These are phyloP conservation scores for Brotogeris chrysoptera DNA, from an alignment of 2,797 vertebrate species.

Conservation along the genomic window DNA sequence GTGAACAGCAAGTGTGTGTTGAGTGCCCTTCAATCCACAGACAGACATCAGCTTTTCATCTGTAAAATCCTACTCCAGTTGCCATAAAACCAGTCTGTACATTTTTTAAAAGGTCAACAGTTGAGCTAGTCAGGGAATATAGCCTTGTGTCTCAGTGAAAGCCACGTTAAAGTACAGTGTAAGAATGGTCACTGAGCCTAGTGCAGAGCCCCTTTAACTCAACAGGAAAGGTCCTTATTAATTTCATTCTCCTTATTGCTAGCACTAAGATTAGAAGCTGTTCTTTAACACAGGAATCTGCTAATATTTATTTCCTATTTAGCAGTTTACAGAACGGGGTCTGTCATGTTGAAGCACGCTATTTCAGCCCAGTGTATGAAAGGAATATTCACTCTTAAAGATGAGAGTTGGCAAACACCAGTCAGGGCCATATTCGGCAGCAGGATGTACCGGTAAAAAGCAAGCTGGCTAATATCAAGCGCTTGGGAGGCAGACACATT, in stretches of 20 bases:
- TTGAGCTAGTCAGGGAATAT: background rate
- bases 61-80: background rate
- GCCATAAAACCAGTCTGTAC: background rate
- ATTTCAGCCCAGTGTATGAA: background rate
- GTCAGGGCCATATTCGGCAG: background rate
- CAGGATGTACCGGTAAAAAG: background rate
- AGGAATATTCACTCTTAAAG: background rate
- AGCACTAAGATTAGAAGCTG: background rate
- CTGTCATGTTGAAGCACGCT: background rate
- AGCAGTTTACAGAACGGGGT: background rate
- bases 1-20: background rate
- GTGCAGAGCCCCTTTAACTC: background rate
- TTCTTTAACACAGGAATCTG: constrained; percentile 15
- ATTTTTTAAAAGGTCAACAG: background rate
- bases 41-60: accelerated
- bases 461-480: background rate
- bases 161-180: background rate
- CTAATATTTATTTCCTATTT: constrained; percentile 22
- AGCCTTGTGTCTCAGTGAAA: background rate
- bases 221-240: background rate
- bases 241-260: background rate
- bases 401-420: background rate
- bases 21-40: background rate
- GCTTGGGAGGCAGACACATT: background rate
- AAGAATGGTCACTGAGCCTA: background rate